phyloP scores from a whole-genome alignment of 23 tunicate genomes.

The Botrylloides violaceus region DNA sequence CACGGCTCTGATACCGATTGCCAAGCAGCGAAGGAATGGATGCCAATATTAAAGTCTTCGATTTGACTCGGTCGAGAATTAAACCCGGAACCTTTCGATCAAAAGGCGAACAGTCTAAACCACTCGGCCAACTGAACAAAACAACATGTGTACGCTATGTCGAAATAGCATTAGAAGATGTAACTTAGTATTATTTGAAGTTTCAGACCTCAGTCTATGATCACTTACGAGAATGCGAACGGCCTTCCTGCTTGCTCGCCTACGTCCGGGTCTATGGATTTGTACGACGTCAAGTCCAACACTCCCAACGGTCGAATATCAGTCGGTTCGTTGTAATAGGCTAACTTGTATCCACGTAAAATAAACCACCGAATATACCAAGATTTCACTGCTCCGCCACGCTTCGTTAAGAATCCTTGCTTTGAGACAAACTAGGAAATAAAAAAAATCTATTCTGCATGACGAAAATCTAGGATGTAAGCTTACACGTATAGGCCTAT shows the following conservation, averaged over 20 bases:
- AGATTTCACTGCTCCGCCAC: conserved; percentile 58
- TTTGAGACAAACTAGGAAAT: conserved; percentile 35
- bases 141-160: no score
- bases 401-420: conserved; percentile 88
- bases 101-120: no score
- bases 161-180: no score
- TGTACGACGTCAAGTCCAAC: conserved; percentile 75
- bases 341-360: conserved; percentile 60
- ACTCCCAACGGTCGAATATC: conserved; percentile 42
- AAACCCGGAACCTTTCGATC: no score
- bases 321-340: conserved; percentile 73
- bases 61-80: no score
- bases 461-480: neutral
- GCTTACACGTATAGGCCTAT: neutral
- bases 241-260: conserved; percentile 42
- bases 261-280: conserved; percentile 38
- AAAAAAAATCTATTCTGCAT: no score
- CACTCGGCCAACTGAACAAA: no score
- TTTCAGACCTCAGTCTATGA: no score
- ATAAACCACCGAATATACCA: conserved; percentile 91
- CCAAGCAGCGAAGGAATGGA: no score
- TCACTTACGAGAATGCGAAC: conserved; percentile 57
- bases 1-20: no score
- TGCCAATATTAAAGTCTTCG: no score
- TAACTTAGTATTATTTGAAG: no score